Evolutionary conservation across 2,113 vertebrate species (phyloP), one percentile per base, ranked within the genome.

Genomic region (Cheirogaleus medius): DNA sequence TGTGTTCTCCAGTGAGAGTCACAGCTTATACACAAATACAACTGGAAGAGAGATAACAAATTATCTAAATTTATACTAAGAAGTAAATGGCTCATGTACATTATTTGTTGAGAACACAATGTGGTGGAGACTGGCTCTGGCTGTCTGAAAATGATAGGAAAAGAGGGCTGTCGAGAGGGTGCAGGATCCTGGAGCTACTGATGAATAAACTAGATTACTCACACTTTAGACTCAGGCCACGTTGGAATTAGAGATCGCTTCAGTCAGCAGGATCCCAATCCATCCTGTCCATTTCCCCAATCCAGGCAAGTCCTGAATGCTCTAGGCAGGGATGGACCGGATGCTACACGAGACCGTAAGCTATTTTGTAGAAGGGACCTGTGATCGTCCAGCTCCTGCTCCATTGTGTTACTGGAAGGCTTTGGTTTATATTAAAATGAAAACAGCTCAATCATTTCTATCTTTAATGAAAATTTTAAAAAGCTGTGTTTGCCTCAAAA

Each of bases 71-170:
- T 94, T 74, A 63, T 56, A 44, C 18, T 52, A 32, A 42, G 58
- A 20, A 60, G 18, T 34, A 93, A 94, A 71, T 83, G 34, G 34
- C 25, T 63, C 39, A 58, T 87, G 34, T 18, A 90, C 87, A 90
- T 60, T 90, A 91, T 63, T 81, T 92, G 84, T 89, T 94, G 90
- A 90, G 84, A 91, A 69, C 58, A 44, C 32, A 77, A 68, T 73
- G 86, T 63, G 42, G 9, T 81, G 64, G 71, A 20, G 44, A 63
- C 58, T 25, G 69, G 23, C 29, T 92, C 89, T 82, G 37, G 44
- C 56, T 91, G 8, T 60, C 63, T 87, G 32, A 56, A 92, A 91
- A 44, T 37, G 42, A 93, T 18, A 91, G 54, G 42, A 34, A 91
- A 80, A 47, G 6, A 94, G 52, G 37, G 0, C 13, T 52, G 20